Evolutionary conservation across 2,113 vertebrate species (phyloP), one percentile per base, ranked within the genome.

Genomic region (Gobius niger): DNA sequence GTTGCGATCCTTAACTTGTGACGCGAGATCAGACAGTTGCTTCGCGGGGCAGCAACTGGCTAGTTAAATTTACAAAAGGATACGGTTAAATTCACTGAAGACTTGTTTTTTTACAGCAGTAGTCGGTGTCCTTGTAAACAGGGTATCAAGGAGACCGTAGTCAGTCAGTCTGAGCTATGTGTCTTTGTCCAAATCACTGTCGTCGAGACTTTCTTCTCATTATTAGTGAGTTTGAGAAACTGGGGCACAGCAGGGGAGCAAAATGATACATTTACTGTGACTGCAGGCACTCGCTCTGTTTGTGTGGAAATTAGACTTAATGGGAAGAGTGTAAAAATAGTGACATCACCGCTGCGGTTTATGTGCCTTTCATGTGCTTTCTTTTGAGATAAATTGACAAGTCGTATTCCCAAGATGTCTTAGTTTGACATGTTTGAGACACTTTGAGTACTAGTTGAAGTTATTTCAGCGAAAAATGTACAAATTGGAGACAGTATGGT

Each of bases 181-280:
- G 68, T 70, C 63, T 81, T 63, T 63, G 69, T 56, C 73, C 70
- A 70, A 80, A 70, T 75, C 70, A 70, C 63, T 53, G 62, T 72
- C 74, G 40, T 75, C 68, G 53, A 76, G 60, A 65, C 69, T 78
- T 80, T 72, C 76, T 81, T 81, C 73, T 85, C 71, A 78, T 83
- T 72, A 84, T 70, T 81, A 75, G 61, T 51, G 73, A 73, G 53
- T 79, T 74, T 65, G 61, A 77, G 75, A 85, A 89, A 86, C 77
- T 86, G 81, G 88, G 85, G 71, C 86, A 88, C 86, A 85, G 83
- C 80, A 85, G 82, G 85, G 73, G 83, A 70, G 65, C 16, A 66
- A 80, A 82, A 72, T 83, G 69, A 83, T 88, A 67, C 77, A 85
- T 82, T 84, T 80, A 77, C 75, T 68, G 52, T 77, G 70, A 72